phyloP scores from a whole-genome alignment of 2,888 invertebrate species.

The Eustalomyia histrio region DNA sequence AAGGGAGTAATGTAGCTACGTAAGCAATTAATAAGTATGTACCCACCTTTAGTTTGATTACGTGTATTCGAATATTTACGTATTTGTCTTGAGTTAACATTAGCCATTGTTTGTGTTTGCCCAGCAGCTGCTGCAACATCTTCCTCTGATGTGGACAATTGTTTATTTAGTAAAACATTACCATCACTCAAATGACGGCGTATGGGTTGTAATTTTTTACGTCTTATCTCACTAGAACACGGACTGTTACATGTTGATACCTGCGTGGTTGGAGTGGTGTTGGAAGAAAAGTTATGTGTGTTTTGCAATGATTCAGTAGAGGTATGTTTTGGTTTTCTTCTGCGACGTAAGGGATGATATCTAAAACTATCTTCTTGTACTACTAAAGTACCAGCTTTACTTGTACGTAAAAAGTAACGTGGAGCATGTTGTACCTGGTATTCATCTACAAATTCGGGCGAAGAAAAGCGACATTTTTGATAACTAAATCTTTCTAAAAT shows the following conservation, averaged over 20 bases:
- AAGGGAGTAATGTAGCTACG: neutral
- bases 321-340: constrained; percentile 67
- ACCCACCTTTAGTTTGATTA: constrained; percentile 42
- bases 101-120: constrained; percentile 16
- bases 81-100: constrained; percentile 22
- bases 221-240: constrained; percentile 29
- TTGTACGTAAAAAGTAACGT: constrained; percentile 80
- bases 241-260: neutral
- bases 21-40: neutral
- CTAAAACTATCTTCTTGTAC: constrained; percentile 80
- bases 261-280: neutral
- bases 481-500: constrained; percentile 78
- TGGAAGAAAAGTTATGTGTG: neutral
- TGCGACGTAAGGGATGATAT: constrained; percentile 73
- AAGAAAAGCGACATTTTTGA: constrained; percentile 75
- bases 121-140: constrained; percentile 13
- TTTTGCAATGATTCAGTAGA: constrained; percentile 60
- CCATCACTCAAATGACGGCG: constrained; percentile 67
- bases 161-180: constrained; percentile 64
- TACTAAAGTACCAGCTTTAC: constrained; percentile 81
- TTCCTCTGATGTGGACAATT: constrained; percentile 59
- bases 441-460: constrained; percentile 74
- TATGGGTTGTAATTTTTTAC: constrained; percentile 62
- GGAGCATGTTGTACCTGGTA: constrained; percentile 69
- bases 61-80: constrained; percentile 26